A percentile compares a stretch with the other conserved stretches of the same genome.
phyloP scores from a whole-genome alignment of 2,888 invertebrate genomes.

The Aphidius colemani region DNA sequence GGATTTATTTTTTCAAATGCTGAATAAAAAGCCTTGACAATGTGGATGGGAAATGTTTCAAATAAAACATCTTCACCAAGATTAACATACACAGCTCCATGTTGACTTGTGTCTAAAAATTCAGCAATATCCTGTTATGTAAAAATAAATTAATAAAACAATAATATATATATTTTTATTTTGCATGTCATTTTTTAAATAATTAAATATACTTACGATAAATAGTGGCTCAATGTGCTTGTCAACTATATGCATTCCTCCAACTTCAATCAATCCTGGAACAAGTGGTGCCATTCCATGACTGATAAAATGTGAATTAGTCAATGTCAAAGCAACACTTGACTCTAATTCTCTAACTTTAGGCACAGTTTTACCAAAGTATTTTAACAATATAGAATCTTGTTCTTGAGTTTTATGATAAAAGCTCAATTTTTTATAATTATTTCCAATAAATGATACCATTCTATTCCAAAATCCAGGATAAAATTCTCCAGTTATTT shows the following conservation, averaged over 20 bases:
- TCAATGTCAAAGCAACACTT: conserved; percentile 55
- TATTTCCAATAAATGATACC: conserved; percentile 16
- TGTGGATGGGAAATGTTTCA: conserved; percentile 43
- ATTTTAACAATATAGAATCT: conserved; percentile 25
- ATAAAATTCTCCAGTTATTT: conserved; percentile 12
- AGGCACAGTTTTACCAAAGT: conserved; percentile 22
- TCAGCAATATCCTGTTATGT: conserved; percentile 47
- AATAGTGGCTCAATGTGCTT: conserved; percentile 27
- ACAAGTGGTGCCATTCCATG: conserved; percentile 61
- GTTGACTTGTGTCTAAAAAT: conserved; percentile 46
- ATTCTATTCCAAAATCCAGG: conserved; percentile 32
- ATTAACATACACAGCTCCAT: conserved; percentile 50
- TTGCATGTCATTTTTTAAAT: background rate
- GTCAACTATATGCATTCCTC: conserved; percentile 61
- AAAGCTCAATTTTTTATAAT: conserved; percentile 16
- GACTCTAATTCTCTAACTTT: conserved; percentile 37
- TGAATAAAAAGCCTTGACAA: conserved; percentile 40
- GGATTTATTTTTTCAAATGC: conserved; percentile 49
- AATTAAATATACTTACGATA: conserved; percentile 30
- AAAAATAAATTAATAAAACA: background rate
- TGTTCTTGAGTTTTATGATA: conserved; percentile 25
- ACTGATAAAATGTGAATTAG: conserved; percentile 64
- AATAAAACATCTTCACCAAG: conserved; percentile 52
- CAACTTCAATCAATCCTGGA: conserved; percentile 63
- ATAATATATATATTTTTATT: background rate